Conservation (phyloP, 1,140 invertebrate species). For the Drosophila pseudoobscura region DNA sequence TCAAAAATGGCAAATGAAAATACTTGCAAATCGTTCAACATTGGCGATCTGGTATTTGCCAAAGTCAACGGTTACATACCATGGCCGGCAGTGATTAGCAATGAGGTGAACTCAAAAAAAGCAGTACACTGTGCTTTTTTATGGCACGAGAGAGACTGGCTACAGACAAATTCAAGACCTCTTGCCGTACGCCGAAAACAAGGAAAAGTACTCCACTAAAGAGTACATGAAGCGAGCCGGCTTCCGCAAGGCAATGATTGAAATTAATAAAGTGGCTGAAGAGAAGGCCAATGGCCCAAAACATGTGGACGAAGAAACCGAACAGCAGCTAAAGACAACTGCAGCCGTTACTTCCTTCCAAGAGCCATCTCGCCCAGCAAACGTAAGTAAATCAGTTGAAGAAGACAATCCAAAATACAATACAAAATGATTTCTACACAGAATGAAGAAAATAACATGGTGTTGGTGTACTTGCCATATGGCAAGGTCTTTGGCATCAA, state of each 20-base stretch:
- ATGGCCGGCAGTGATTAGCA: constrained; percentile 95
- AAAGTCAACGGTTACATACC: constrained; percentile 98
- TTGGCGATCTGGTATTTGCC: constrained; percentile 95
- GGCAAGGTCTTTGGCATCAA: constrained; percentile 87
- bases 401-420: too few species aligned
- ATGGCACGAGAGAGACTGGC: constrained; percentile 95
- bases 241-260: constrained; percentile 9
- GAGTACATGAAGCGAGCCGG: constrained; percentile 77
- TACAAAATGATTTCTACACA: constrained; percentile 1
- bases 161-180: constrained; percentile 79
- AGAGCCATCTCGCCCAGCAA: too few species aligned
- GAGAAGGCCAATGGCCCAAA: too few species aligned
- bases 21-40: constrained; percentile 87
- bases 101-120: constrained; percentile 89
- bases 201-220: constrained; percentile 75
- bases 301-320: too few species aligned
- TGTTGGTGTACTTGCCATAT: constrained; percentile 85
- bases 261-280: too few species aligned
- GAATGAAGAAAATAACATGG: constrained; percentile 71
- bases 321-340: too few species aligned
- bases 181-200: constrained; percentile 66
- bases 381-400: too few species aligned
- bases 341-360: too few species aligned
- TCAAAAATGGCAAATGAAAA: constrained; percentile 87
- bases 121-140: constrained; percentile 94